Conservation (phyloP, 2,888 invertebrate genomes). For the Galerucella nymphaeae region DNA sequence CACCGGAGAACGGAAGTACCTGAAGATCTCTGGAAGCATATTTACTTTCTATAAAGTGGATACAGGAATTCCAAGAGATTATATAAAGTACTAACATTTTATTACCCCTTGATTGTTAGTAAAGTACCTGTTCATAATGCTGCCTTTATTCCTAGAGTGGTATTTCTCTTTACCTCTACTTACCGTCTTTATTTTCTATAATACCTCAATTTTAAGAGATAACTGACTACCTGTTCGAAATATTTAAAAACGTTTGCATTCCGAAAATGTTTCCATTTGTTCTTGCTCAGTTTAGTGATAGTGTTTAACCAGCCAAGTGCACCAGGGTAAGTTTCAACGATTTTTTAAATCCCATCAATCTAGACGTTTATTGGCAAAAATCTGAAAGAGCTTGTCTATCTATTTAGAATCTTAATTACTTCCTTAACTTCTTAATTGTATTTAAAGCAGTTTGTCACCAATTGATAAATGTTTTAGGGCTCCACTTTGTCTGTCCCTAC, state of each 20-base stretch:
- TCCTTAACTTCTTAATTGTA: no score
- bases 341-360: background rate
- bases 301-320: background rate
- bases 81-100: background rate
- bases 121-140: slow-evolving; percentile 9
- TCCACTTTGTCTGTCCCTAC: no score
- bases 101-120: background rate
- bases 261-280: slow-evolving; percentile 11
- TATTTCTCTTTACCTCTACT: slow-evolving; percentile 12
- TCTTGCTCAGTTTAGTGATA: slow-evolving; percentile 12
- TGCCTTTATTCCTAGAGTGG: slow-evolving; percentile 11
- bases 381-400: no score
- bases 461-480: no score
- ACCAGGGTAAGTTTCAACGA: background rate
- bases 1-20: no score
- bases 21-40: background rate
- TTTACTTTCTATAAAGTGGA: background rate
- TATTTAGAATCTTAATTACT: no score
- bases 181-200: slow-evolving; percentile 21
- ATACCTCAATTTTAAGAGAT: slow-evolving; percentile 17
- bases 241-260: slow-evolving; percentile 17
- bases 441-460: no score
- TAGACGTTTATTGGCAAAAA: no score
- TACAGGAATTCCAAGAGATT: background rate
- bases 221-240: slow-evolving; percentile 23